Conservation (phyloP, 2,888 invertebrate genomes). For the Dynastes grantii region DNA sequence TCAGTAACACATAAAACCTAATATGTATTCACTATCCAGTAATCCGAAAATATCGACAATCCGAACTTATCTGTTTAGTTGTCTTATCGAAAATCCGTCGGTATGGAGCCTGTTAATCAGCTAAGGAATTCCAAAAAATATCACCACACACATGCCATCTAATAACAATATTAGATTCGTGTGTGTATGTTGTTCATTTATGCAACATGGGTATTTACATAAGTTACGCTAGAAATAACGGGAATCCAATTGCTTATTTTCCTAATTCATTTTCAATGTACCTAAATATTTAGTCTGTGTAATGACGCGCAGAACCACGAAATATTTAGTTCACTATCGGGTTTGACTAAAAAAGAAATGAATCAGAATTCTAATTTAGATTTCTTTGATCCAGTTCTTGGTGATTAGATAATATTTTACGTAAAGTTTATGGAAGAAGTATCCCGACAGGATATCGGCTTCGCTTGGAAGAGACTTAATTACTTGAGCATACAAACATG, state of each 20-base stretch:
- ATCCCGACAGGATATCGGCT: background rate
- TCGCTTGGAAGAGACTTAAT: background rate
- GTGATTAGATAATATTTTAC: slow-evolving; percentile 4
- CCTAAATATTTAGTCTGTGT: slow-evolving; percentile 19
- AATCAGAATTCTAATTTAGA: slow-evolving; percentile 17
- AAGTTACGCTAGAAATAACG: background rate
- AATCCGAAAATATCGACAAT: no score
- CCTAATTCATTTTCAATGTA: background rate
- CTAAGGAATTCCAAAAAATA: no score
- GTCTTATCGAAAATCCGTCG: no score
- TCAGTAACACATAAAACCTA: no score
- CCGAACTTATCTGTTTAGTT: no score
- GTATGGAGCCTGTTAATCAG: no score
- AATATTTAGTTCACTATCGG: slow-evolving; percentile 2
- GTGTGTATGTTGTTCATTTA: no score
- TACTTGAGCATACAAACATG: slow-evolving; percentile 8
- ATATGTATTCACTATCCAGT: no score
- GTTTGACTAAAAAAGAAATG: slow-evolving; percentile 3
- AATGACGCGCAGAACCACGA: background rate
- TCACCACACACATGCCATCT: no score
- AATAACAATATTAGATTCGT: no score
- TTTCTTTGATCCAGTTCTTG: slow-evolving; percentile 15
- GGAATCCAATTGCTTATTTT: background rate
- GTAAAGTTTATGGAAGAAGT: background rate
- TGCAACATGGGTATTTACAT: background rate